phyloP scores from a whole-genome alignment of 2,113 vertebrate genomes.

The Eurystomus gularis region DNA sequence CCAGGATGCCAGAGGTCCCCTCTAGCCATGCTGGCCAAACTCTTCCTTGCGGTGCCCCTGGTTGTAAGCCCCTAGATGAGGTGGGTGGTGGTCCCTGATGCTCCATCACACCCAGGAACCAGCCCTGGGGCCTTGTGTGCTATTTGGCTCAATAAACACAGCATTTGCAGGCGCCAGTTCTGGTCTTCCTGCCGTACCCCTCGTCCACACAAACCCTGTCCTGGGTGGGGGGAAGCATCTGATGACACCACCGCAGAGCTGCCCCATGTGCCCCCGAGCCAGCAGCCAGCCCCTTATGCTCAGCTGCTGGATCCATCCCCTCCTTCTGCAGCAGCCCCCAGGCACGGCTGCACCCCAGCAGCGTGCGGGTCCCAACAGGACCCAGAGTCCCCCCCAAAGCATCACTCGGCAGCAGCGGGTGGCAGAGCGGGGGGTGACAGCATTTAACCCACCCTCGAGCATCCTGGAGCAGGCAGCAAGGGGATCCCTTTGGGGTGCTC shows the following conservation, averaged over 20 bases:
- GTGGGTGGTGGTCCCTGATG: accelerated
- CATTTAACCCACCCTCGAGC: background rate
- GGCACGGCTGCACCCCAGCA: accelerated
- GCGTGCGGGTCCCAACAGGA: accelerated
- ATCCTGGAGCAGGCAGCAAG: background rate
- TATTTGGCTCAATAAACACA: background rate
- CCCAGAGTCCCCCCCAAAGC: accelerated
- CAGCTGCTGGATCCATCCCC: accelerated
- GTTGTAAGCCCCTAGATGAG: accelerated
- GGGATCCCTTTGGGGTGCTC: background rate
- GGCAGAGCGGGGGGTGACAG: background rate
- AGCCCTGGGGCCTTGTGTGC: accelerated
- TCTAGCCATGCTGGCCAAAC: background rate
- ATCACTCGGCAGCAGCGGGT: background rate
- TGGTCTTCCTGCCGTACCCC: background rate
- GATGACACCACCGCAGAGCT: background rate
- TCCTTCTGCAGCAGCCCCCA: accelerated
- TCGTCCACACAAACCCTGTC: accelerated
- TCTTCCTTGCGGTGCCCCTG: accelerated
- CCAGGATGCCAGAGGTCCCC: background rate
- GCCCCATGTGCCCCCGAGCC: background rate
- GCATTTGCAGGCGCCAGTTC: accelerated
- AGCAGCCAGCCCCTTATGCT: background rate
- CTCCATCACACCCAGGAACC: too few species aligned
- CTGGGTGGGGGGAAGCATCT: accelerated